Evolutionary conservation across 2,888 invertebrate genomes (phyloP).

Genomic region (Hypercompe scribonia): DNA sequence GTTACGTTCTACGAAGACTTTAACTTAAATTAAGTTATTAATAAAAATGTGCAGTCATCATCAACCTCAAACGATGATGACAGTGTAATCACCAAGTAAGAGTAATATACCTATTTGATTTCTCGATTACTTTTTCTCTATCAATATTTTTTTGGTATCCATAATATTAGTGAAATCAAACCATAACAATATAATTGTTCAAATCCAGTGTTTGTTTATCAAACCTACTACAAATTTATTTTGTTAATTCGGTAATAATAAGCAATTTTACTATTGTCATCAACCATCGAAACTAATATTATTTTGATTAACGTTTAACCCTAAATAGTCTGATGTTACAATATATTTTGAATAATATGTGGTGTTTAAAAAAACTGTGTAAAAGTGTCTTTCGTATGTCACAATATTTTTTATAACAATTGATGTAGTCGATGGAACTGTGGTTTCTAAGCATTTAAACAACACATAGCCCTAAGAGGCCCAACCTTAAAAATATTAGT

Average conservation of each 20-base stretch:
- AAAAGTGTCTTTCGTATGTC: neutral
- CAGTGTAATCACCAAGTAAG: neutral
- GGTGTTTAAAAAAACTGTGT: neutral
- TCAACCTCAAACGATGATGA: no score
- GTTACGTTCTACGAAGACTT: neutral
- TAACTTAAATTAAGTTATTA: neutral
- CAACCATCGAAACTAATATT: neutral
- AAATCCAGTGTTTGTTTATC: neutral
- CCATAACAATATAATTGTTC: neutral
- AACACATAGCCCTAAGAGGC: conserved; percentile 15
- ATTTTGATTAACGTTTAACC: neutral
- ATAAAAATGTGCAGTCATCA: neutral
- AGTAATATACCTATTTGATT: neutral
- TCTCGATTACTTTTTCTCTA: neutral
- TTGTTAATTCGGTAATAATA: neutral
- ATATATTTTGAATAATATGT: neutral
- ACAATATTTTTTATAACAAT: neutral
- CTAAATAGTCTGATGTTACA: neutral
- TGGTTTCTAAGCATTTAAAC: conserved; percentile 2
- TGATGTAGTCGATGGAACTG: neutral
- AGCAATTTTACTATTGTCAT: neutral
- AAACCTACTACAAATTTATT: no score
- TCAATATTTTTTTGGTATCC: neutral
- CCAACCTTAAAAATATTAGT: conserved; percentile 18
- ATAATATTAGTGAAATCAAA: neutral